Evolutionary conservation across 2,797 vertebrate genomes (phyloP).

Genomic region (Chelon auratus): DNA sequence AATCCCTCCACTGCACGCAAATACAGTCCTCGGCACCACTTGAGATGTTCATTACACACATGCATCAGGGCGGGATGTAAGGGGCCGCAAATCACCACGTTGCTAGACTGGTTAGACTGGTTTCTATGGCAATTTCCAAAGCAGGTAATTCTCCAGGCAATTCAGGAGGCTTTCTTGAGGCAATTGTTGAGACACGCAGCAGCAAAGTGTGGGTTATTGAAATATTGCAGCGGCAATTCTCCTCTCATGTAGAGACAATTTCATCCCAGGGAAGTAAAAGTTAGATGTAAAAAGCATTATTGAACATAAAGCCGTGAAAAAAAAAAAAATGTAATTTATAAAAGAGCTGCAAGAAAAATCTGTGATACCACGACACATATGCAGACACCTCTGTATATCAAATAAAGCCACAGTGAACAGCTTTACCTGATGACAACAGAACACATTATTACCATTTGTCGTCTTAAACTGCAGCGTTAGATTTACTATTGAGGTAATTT

Average conservation of each 20-base stretch:
- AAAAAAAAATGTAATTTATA: neutral
- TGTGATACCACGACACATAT: too few relatives aligned
- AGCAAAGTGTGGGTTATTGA: conserved; percentile 29
- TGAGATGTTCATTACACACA: conserved; percentile 37
- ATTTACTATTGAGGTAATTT: conserved; percentile 2
- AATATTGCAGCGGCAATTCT: conserved; percentile 31
- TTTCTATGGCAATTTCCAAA: conserved; percentile 45
- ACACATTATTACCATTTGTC: conserved; percentile 21
- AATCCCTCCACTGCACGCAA: conserved; percentile 26
- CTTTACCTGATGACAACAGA: conserved; percentile 12
- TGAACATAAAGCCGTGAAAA: neutral
- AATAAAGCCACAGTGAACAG: neutral
- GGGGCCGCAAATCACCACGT: conserved; percentile 11
- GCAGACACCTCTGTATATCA: neutral
- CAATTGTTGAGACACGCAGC: conserved; percentile 26
- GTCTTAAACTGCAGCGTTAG: conserved; percentile 8
- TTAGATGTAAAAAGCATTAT: conserved; percentile 10
- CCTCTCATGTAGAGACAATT: conserved; percentile 26
- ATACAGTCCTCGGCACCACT: conserved; percentile 18
- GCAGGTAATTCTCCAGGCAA: conserved; percentile 38
- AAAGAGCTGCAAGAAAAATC: neutral
- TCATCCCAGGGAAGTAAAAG: conserved; percentile 23
- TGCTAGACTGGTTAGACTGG: conserved; percentile 20
- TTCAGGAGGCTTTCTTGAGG: conserved; percentile 30
- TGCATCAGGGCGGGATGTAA: conserved; percentile 26